phyloP scores from a whole-genome alignment of 2,888 invertebrate species.

The Stenodera caucasica region DNA sequence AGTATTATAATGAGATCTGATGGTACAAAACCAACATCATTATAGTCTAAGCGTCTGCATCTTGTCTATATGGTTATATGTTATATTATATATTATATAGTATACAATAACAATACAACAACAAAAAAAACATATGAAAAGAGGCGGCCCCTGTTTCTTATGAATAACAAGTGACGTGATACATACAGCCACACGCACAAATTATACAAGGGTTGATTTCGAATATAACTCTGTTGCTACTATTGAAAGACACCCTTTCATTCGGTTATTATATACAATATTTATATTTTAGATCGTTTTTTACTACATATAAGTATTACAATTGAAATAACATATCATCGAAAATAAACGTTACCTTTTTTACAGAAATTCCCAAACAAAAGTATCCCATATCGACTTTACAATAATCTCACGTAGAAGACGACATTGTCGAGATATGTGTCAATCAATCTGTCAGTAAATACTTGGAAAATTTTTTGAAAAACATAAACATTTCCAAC shows the following conservation, averaged over 20 bases:
- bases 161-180: slow-evolving; percentile 34
- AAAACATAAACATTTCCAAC: neutral
- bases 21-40: slow-evolving; percentile 38
- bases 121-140: slow-evolving; percentile 37
- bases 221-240: slow-evolving; percentile 34
- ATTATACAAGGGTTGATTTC: slow-evolving; percentile 25
- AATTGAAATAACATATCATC: slow-evolving; percentile 26
- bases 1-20: slow-evolving; percentile 34
- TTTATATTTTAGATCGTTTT: neutral
- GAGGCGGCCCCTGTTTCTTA: slow-evolving; percentile 31
- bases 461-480: slow-evolving; percentile 1
- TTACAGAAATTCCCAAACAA: neutral
- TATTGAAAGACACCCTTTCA: slow-evolving; percentile 35
- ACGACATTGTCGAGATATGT: neutral
- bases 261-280: slow-evolving; percentile 15
- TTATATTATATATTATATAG: slow-evolving; percentile 7
- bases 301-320: slow-evolving; percentile 1
- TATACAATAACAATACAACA: slow-evolving; percentile 12
- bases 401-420: neutral
- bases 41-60: slow-evolving; percentile 32
- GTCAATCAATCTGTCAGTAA: neutral
- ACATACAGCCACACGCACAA: slow-evolving; percentile 32
- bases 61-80: slow-evolving; percentile 26
- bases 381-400: neutral
- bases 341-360: neutral